These are phyloP conservation scores for Acrossocheilus fasciatus DNA, from an alignment of 2,797 vertebrate genomes.

Conservation along the genomic window DNA sequence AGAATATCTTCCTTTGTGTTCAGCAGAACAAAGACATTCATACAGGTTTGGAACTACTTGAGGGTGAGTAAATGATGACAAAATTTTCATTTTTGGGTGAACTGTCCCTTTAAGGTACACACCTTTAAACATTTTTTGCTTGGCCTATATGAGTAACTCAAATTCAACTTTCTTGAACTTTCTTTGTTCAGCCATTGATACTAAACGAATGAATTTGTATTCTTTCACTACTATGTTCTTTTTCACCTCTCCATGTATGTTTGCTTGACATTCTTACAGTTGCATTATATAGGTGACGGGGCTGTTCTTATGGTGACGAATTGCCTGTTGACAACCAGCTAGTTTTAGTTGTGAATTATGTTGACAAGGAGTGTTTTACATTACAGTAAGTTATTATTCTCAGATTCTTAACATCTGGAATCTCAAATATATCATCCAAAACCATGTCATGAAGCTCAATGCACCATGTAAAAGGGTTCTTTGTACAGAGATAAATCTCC, in stretches of 20 bases:
- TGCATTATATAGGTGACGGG: slow-evolving; percentile 6
- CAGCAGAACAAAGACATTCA: no score
- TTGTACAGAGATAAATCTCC: not conserved
- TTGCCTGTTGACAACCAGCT: not conserved
- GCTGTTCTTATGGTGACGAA: slow-evolving; percentile 21
- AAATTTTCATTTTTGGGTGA: no score
- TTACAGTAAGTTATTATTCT: slow-evolving; percentile 48
- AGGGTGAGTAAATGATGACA: no score
- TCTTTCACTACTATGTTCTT: not conserved
- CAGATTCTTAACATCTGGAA: slow-evolving; percentile 29
- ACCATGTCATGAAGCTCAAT: slow-evolving; percentile 15
- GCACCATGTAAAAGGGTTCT: not conserved
- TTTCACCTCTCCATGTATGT: not conserved
- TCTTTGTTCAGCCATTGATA: not conserved
- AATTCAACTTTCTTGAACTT: not conserved
- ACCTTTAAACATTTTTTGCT: no score
- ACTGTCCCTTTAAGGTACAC: no score
- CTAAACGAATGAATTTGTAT: not conserved
- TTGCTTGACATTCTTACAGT: slow-evolving; percentile 34
- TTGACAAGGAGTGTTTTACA: slow-evolving; percentile 17
- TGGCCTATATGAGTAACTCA: not conserved
- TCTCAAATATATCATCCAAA: slow-evolving; percentile 42
- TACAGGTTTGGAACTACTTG: no score
- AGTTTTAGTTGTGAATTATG: slow-evolving; percentile 34
- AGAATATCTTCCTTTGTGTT: no score